phyloP scores from a whole-genome alignment of 2,888 invertebrate genomes.

The Melolontha melolontha region DNA sequence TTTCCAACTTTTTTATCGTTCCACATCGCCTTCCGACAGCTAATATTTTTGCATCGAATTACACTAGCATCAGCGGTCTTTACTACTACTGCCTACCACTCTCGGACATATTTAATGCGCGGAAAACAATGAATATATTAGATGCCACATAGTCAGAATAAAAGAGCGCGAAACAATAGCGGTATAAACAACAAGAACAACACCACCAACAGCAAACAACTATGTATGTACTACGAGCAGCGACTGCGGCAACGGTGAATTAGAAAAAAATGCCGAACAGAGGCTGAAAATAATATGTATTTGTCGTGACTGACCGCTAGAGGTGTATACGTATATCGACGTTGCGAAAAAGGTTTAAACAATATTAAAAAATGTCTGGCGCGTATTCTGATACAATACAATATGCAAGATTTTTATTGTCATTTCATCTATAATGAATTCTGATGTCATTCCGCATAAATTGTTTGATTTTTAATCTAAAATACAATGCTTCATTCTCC shows the following conservation, averaged over 20 bases:
- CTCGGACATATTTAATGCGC: constrained; percentile 54
- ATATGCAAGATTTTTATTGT: too few relatives aligned
- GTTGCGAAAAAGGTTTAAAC: background rate
- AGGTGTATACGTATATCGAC: constrained; percentile 58
- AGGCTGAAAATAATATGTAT: constrained; percentile 64
- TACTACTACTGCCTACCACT: background rate
- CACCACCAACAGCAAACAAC: constrained; percentile 13
- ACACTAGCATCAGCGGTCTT: background rate
- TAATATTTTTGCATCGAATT: background rate
- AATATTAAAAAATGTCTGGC: background rate
- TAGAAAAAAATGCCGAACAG: constrained; percentile 58
- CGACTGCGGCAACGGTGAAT: constrained; percentile 47
- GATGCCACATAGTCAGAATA: constrained; percentile 65
- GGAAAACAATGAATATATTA: constrained; percentile 64
- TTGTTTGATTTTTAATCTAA: too few relatives aligned
- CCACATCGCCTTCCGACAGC: background rate
- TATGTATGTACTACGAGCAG: background rate
- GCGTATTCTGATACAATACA: too few relatives aligned
- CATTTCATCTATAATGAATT: too few relatives aligned
- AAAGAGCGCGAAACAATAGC: constrained; percentile 65
- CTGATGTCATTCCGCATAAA: too few relatives aligned
- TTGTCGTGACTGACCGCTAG: constrained; percentile 62
- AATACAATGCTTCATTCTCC: too few relatives aligned
- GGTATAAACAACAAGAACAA: constrained; percentile 65
- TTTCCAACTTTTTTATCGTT: constrained; percentile 3